Base-by-base conservation (phyloP, 2,888 invertebrate genomes). In the Pycnomerus fuliginosus region DNA sequence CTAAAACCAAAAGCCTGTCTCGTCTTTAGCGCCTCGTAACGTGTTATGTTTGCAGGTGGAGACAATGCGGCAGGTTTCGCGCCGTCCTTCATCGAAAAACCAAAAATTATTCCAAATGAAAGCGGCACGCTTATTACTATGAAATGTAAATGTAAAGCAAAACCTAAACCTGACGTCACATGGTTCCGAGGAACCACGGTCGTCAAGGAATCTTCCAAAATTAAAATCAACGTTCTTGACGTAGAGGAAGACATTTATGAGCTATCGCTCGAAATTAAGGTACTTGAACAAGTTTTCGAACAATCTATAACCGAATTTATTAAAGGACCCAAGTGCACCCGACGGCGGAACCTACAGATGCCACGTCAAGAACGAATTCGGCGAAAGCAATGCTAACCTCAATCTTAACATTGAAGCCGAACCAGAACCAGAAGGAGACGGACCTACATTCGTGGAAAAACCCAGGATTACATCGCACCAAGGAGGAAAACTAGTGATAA, bases 21-120 rank as follows among this genome's bases (percentile, higher is more conserved):
- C 53, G 53, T 55, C 57, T 53, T 52, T 59, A 53, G 58, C 53
- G 48, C 49, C 50, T 44, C 51, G 53, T 64, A 65, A 64, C 52
- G 25, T 61, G 41, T 61, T 51, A 56, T 54, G 61, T 53, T 65
- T 76, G 69, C 79, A 92, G 91, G 90, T 83, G 88, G 90, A 73
- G 90, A 90, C 76, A 90, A 90, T 74, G 90, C 88, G 61, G 87
- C 86, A 68, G 94, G 93, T 70, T 91, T 90, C 76, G 91, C 95
- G 61, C 98, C 98, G 56, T 91, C 94, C 49, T 98, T 99, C 76
- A 85, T 95, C 69, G 96, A 96, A 77, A 98, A 98, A 80, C 99
- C 99, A 55, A 87, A 91, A 76, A 99, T 99, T 76, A 94, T 97
- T 79, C 98, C 98, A 70, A 95, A 96, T 76, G 94, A 94, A 74